Conservation (phyloP, 2,888 invertebrate species). For the Dioctria linearis region DNA sequence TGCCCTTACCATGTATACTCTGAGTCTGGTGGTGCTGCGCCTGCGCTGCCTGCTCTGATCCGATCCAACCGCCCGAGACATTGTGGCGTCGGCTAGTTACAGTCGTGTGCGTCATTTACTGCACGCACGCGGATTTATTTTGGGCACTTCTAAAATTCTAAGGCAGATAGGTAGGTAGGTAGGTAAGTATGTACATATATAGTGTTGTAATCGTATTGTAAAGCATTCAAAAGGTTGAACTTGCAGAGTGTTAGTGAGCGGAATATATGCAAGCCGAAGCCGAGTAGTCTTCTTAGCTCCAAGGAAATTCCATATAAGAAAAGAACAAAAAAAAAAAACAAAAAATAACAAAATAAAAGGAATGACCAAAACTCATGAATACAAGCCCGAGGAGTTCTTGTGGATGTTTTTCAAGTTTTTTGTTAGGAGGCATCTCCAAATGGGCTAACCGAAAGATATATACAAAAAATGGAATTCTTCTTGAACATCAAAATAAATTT, state of each 20-base stretch:
- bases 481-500: constrained; percentile 51
- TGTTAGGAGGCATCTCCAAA: constrained; percentile 38
- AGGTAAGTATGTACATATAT: no score
- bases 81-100: constrained; percentile 37
- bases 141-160: background rate
- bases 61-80: constrained; percentile 16
- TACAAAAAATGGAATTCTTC: constrained; percentile 47
- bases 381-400: constrained; percentile 26
- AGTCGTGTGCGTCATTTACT: constrained; percentile 4
- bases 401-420: constrained; percentile 43
- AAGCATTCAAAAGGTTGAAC: background rate
- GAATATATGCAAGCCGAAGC: background rate
- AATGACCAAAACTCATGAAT: constrained; percentile 25
- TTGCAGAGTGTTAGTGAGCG: background rate
- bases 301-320: constrained; percentile 13
- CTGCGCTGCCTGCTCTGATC: no score
- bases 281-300: background rate
- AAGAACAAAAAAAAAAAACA: background rate
- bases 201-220: no score
- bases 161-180: no score
- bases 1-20: background rate
- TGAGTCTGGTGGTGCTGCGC: background rate
- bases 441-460: constrained; percentile 48
- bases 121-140: constrained; percentile 22
- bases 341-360: constrained; percentile 7